phyloP scores from a whole-genome alignment of 1,140 invertebrate species.

The Rhizoglyphus robini region DNA sequence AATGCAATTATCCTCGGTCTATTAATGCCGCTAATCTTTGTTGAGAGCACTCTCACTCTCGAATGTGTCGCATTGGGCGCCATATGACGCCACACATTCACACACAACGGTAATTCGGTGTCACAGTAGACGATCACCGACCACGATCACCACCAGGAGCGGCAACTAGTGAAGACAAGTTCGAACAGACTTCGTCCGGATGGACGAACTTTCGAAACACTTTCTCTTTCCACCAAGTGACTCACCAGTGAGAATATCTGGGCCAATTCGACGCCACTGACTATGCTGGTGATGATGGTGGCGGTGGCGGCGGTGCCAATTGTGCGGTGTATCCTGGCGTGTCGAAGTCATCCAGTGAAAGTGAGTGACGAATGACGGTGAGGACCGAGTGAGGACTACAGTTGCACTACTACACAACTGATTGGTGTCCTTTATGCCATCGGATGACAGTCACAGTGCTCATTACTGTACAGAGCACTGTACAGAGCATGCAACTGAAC shows the following conservation, averaged over 20 bases:
- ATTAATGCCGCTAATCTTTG: conserved; percentile 11
- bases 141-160: too few species aligned
- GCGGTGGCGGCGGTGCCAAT: neutral
- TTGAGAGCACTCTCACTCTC: neutral
- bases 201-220: conserved; percentile 1
- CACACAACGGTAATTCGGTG: neutral
- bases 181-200: neutral
- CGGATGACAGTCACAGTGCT: neutral
- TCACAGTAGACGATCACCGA: neutral
- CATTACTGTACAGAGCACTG: neutral
- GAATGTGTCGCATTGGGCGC: neutral
- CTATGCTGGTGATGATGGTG: neutral
- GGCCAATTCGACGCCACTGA: neutral
- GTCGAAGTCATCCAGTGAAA: neutral
- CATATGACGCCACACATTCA: neutral
- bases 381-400: neutral
- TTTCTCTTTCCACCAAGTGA: neutral
- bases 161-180: neutral
- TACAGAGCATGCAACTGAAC: neutral
- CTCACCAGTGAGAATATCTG: neutral
- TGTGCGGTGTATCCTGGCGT: neutral
- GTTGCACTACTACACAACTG: neutral
- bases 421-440: conserved; percentile 1
- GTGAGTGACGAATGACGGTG: neutral
- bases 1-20: conserved; percentile 12